Conservation (phyloP, 2,888 invertebrate species). For the Coelinius sp. region DNA sequence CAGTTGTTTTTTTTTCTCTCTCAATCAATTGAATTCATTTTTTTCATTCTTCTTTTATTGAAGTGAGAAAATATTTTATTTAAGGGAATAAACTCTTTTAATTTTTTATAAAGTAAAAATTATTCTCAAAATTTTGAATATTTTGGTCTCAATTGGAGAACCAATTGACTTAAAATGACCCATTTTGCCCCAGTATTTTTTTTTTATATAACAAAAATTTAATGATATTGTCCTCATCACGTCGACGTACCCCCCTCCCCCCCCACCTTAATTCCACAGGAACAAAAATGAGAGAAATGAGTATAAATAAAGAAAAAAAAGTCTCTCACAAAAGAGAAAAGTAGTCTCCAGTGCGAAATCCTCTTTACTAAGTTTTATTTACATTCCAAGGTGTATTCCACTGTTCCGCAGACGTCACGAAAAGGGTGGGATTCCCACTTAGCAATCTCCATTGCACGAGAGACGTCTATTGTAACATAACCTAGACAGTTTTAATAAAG, state of each 20-base stretch:
- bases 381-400: conserved; percentile 27
- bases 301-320: background rate
- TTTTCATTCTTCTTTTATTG: background rate
- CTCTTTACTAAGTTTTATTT: conserved; percentile 30
- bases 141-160: too few relatives aligned
- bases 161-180: too few relatives aligned
- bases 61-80: background rate
- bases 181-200: too few relatives aligned
- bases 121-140: too few relatives aligned
- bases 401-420: conserved; percentile 16
- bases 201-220: too few relatives aligned
- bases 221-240: conserved; percentile 22
- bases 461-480: conserved; percentile 15
- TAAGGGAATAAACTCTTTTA: background rate
- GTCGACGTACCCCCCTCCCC: conserved; percentile 3
- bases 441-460: conserved; percentile 22
- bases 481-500: conserved; percentile 31
- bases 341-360: conserved; percentile 21
- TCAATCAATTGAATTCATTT: background rate
- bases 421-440: background rate
- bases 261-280: conserved; percentile 7
- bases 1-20: background rate
- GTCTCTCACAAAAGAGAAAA: conserved; percentile 1
- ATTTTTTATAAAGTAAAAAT: too few relatives aligned
- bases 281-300: background rate